Evolutionary conservation across 2,113 vertebrate species (phyloP).

Genomic region (Microtus pennsylvanicus): DNA sequence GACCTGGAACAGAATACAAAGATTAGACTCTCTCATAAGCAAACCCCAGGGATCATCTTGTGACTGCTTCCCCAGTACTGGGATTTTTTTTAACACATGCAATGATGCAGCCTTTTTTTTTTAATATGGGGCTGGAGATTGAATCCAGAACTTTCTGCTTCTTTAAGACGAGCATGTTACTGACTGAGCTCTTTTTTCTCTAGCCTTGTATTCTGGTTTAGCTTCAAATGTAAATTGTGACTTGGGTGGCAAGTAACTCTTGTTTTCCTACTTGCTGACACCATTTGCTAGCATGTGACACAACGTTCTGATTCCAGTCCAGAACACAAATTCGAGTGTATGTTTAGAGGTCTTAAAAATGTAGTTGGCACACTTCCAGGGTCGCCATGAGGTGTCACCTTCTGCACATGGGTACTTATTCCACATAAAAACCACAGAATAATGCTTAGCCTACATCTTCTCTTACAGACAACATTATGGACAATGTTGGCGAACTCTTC

Average conservation of each 20-base stretch:
- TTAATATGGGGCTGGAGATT: background rate
- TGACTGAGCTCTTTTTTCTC: background rate
- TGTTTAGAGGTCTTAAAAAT: background rate
- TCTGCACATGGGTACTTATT: too few relatives aligned
- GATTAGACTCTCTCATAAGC: background rate
- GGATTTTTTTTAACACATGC: background rate
- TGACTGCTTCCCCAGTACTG: background rate
- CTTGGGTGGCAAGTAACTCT: background rate
- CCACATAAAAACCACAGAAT: background rate
- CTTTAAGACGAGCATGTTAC: background rate
- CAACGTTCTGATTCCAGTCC: background rate
- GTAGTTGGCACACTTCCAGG: background rate
- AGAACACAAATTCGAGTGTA: background rate
- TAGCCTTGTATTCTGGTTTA: background rate
- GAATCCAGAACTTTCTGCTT: background rate
- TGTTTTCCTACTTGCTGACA: background rate
- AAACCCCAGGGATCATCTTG: background rate
- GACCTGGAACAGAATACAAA: too few relatives aligned
- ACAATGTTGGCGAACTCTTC: background rate
- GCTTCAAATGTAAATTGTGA: background rate
- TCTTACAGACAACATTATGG: background rate
- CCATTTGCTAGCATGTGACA: background rate
- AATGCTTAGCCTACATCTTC: background rate
- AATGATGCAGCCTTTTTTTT: background rate
- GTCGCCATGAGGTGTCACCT: accelerated